Evolutionary conservation across 2,888 invertebrate species (phyloP).

Genomic region (Acholoe squamosa): DNA sequence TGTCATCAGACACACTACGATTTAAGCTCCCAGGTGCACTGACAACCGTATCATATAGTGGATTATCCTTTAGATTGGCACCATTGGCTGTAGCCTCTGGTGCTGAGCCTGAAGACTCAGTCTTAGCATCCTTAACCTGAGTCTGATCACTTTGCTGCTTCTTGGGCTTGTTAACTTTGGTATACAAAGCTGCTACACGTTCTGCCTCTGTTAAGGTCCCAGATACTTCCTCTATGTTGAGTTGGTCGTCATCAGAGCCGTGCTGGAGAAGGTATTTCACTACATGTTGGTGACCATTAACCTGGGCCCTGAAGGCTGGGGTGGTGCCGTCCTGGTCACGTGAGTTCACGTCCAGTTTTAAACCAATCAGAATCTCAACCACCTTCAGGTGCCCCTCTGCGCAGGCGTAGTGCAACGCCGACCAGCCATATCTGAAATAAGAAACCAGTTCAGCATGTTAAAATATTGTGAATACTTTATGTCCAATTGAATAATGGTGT

Average conservation of each 20-base stretch:
- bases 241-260: slow-evolving; percentile 63
- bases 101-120: too few species aligned
- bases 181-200: background rate
- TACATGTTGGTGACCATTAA: slow-evolving; percentile 68
- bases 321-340: slow-evolving; percentile 73
- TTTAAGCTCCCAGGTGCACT: slow-evolving; percentile 49
- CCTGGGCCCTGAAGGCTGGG: slow-evolving; percentile 66
- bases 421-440: slow-evolving; percentile 71
- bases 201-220: background rate
- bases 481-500: too few species aligned
- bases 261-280: slow-evolving; percentile 65
- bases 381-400: slow-evolving; percentile 68
- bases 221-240: slow-evolving; percentile 50
- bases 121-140: background rate
- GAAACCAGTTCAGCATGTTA: too few species aligned
- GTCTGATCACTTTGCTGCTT: background rate
- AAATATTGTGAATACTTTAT: too few species aligned
- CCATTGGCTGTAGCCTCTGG: background rate
- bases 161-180: background rate
- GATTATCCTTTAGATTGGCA: background rate
- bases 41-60: background rate
- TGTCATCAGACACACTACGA: background rate
- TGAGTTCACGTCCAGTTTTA: slow-evolving; percentile 64
- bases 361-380: slow-evolving; percentile 64
- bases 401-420: slow-evolving; percentile 71